Evolutionary conservation across 2,888 invertebrate species (phyloP).

Genomic region (Pseudococcus longispinus): DNA sequence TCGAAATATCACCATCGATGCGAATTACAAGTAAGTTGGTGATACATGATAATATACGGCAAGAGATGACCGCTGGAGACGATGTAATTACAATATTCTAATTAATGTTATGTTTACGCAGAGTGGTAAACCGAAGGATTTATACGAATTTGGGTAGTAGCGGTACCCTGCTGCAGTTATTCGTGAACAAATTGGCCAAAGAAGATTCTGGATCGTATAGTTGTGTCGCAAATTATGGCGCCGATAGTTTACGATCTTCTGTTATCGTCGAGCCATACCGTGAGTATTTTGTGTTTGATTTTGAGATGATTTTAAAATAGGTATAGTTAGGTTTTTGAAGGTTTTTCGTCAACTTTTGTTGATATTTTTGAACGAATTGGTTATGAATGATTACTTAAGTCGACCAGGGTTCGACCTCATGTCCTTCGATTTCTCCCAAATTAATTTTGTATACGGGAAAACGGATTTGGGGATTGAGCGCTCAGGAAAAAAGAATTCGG

Average conservation of each 20-base stretch:
- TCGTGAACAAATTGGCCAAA: constrained; percentile 76
- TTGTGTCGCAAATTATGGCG: constrained; percentile 67
- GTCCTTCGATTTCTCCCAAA: too few species aligned
- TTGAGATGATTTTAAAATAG: neutral
- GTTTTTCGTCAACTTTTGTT: too few species aligned
- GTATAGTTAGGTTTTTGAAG: neutral
- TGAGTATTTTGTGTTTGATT: constrained; percentile 61
- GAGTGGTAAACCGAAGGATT: neutral
- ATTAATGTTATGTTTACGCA: neutral
- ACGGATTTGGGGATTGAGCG: too few species aligned
- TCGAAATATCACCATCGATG: constrained; percentile 72
- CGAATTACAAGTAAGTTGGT: constrained; percentile 63
- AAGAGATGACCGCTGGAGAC: constrained; percentile 65
- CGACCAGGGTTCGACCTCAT: too few species aligned
- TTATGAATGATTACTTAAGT: too few species aligned
- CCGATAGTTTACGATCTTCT: constrained; percentile 71
- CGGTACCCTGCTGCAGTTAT: constrained; percentile 65
- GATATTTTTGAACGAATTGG: too few species aligned
- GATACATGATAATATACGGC: too few species aligned
- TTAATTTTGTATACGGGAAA: too few species aligned
- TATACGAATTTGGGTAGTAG: neutral
- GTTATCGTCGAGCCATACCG: constrained; percentile 78
- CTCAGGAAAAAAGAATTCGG: too few species aligned
- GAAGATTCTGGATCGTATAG: constrained; percentile 82
- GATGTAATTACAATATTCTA: constrained; percentile 60